These are phyloP conservation scores for Pimephales promelas DNA, from an alignment of 2,113 vertebrate species.

Conservation along the genomic window DNA sequence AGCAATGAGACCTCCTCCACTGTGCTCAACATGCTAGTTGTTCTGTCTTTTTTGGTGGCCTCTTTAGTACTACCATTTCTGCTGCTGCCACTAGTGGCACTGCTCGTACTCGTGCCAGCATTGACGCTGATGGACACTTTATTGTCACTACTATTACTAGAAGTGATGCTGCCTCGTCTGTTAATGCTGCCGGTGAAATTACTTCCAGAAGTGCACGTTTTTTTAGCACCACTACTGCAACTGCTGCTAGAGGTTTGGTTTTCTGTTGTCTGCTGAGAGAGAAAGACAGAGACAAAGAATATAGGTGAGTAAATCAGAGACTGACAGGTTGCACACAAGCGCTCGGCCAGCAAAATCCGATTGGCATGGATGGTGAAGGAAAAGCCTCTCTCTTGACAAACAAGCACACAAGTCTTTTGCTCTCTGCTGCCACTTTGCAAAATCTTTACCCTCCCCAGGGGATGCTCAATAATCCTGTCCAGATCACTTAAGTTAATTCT, in stretches of 20 bases:
- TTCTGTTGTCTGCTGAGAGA: constrained; percentile 30
- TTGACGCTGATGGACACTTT: not conserved
- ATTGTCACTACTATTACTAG: not conserved
- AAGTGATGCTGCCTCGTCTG: not conserved
- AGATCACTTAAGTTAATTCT: constrained; percentile 52
- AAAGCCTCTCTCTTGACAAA: constrained; percentile 29
- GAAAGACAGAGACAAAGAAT: constrained; percentile 23
- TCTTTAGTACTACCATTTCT: not conserved
- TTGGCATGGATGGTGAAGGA: constrained; percentile 10
- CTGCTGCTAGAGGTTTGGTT: not conserved
- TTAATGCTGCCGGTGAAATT: constrained; percentile 13
- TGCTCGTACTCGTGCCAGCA: not conserved
- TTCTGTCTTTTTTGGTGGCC: not conserved
- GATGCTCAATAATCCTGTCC: constrained; percentile 43
- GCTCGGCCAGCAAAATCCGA: constrained; percentile 21
- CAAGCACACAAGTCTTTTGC: constrained; percentile 6
- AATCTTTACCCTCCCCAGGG: constrained; percentile 24
- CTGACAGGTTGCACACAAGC: constrained; percentile 6
- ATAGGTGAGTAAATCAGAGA: constrained; percentile 21
- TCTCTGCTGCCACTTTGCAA: not conserved
- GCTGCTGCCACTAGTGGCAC: not conserved
- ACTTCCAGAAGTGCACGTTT: not conserved
- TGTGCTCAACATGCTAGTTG: not conserved
- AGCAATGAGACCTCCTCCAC: not conserved
- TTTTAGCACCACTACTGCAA: not conserved